Conservation (phyloP, 2,888 invertebrate species). For the Limnephilus rhombicus region DNA sequence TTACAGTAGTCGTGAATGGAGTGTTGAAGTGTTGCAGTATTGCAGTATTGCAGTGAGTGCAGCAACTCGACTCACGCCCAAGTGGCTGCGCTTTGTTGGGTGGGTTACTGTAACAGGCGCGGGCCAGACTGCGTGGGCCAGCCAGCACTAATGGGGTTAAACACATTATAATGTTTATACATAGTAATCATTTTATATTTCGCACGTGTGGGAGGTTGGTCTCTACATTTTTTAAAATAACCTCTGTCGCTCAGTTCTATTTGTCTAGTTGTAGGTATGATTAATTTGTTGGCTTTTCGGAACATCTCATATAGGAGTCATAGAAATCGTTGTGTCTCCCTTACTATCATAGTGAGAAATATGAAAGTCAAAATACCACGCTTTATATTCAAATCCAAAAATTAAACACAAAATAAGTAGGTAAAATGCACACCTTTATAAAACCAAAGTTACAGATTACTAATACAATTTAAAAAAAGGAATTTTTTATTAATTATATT, state of each 20-base stretch:
- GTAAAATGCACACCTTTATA: too few species aligned
- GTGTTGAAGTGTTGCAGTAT: background rate
- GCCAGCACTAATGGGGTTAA: slow-evolving; percentile 14
- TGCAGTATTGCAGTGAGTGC: slow-evolving; percentile 13
- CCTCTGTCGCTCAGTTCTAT: background rate
- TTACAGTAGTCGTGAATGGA: slow-evolving; percentile 31
- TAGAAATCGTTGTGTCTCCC: too few species aligned
- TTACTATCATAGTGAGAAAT: too few species aligned
- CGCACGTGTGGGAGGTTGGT: slow-evolving; percentile 18
- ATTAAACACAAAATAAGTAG: too few species aligned
- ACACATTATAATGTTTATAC: background rate
- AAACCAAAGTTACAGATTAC: too few species aligned
- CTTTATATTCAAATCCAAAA: too few species aligned
- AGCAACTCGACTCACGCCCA: slow-evolving; percentile 22
- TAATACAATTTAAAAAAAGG: too few species aligned
- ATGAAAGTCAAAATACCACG: too few species aligned
- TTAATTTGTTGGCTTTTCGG: too few species aligned
- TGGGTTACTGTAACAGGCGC: background rate
- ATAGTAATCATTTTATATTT: slow-evolving; percentile 7
- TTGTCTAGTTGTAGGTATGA: too few species aligned
- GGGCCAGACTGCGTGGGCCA: slow-evolving; percentile 9
- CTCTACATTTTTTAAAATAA: background rate
- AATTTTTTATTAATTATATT: too few species aligned
- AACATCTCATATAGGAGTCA: too few species aligned
- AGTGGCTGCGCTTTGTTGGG: background rate